Evolutionary conservation across 2,113 vertebrate genomes (phyloP).

Genomic region (Setophaga coronata): DNA sequence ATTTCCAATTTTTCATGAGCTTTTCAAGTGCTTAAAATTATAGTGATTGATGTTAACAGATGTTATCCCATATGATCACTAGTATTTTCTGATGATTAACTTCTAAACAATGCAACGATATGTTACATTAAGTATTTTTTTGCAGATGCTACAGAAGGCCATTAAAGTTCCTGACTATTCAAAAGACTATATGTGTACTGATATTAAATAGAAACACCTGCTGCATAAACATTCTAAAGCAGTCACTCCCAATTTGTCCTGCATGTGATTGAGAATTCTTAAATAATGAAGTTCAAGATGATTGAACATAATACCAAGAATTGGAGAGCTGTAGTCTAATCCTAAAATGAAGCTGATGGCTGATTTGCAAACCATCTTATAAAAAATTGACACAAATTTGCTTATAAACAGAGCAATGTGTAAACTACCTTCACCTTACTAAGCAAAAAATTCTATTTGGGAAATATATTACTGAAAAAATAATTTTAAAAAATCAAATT

Average conservation of each 20-base stretch:
- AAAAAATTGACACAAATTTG: not conserved
- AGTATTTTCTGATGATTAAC: constrained; percentile 7
- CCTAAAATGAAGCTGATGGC: not conserved
- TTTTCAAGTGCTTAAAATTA: not conserved
- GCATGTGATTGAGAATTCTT: not conserved
- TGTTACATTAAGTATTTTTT: constrained; percentile 43
- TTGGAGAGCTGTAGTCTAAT: not conserved
- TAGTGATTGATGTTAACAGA: not conserved
- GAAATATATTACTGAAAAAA: not conserved
- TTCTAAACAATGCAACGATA: constrained; percentile 13
- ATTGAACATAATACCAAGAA: not conserved
- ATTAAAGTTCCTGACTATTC: constrained; percentile 31
- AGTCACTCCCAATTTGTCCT: not conserved
- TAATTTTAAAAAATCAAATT: accelerated
- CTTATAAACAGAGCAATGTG: not conserved
- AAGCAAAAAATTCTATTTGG: not conserved
- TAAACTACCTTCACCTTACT: not conserved
- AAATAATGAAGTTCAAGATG: constrained; percentile 1
- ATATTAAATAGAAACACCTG: constrained; percentile 18
- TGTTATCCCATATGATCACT: not conserved
- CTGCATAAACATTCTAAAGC: constrained; percentile 21
- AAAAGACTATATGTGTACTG: constrained; percentile 14
- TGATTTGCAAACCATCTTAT: not conserved
- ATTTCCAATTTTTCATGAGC: not conserved
- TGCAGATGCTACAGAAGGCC: constrained; percentile 4